A percentile compares a stretch with the other conserved stretches of the same genome.
These are phyloP conservation scores for Muntiacus reevesi DNA, from an alignment of 2,113 vertebrate species.

Conservation along the genomic window DNA sequence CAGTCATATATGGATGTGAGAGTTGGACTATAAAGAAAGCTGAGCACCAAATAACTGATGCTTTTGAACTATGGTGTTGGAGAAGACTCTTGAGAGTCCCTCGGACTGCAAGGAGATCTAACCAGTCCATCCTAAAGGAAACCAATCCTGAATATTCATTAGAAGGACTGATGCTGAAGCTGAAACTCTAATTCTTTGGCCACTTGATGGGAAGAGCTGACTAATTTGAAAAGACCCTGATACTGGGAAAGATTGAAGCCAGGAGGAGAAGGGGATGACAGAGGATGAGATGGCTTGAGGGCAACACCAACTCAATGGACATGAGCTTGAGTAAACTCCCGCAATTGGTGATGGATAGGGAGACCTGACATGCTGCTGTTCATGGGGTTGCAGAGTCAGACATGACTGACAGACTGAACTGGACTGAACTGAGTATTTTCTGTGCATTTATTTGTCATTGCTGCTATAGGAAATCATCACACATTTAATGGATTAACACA, in stretches of 20 bases:
- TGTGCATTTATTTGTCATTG: not conserved
- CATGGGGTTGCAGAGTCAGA: not conserved
- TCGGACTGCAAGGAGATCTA: not conserved
- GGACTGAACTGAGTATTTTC: not conserved
- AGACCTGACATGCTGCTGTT: not conserved
- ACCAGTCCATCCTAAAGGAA: not conserved
- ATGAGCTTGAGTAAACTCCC: not conserved
- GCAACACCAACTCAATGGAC: not conserved
- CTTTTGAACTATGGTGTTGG: not conserved
- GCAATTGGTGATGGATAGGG: not conserved
- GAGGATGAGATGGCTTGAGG: not conserved
- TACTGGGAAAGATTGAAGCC: not conserved
- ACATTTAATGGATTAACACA: not conserved
- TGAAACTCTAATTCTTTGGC: not conserved
- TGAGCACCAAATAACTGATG: fast-evolving
- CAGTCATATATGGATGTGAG: not conserved
- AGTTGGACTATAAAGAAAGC: not conserved
- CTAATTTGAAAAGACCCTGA: not conserved
- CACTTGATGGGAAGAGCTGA: not conserved
- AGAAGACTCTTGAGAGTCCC: not conserved
- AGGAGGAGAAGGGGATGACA: not conserved
- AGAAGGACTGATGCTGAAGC: not conserved
- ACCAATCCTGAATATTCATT: not conserved
- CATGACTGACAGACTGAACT: not conserved
- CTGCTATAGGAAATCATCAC: not conserved